Conservation (phyloP, 1,140 invertebrate genomes). For the Euwallacea similis region DNA sequence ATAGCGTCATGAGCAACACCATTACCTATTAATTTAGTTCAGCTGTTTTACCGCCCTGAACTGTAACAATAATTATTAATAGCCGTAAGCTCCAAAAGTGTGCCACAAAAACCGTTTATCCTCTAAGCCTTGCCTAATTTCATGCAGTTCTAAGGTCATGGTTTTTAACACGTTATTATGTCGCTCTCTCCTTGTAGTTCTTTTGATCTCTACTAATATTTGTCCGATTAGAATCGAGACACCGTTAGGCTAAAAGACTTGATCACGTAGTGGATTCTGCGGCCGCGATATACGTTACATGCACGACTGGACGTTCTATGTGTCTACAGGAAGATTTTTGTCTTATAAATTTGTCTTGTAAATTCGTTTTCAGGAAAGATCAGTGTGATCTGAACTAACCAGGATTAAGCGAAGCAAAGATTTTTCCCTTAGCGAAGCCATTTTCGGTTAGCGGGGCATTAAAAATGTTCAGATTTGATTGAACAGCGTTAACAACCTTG, state of each 20-base stretch:
- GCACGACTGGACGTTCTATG: neutral
- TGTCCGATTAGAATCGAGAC: conserved; percentile 7
- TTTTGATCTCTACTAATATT: conserved; percentile 8
- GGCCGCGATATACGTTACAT: conserved; percentile 3
- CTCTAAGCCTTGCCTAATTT: neutral
- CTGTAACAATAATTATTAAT: neutral
- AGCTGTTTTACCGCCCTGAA: too few species aligned
- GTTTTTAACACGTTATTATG: conserved; percentile 2
- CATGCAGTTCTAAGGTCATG: conserved; percentile 12
- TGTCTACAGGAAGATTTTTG: too few species aligned
- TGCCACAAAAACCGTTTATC: neutral
- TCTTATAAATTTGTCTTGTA: too few species aligned
- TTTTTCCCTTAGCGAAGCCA: too few species aligned
- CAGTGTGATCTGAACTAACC: too few species aligned
- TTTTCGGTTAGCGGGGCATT: too few species aligned
- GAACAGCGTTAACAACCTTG: too few species aligned
- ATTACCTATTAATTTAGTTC: too few species aligned
- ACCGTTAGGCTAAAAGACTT: conserved; percentile 1
- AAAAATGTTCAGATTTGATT: too few species aligned
- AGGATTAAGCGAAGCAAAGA: too few species aligned
- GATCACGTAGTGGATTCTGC: conserved; percentile 1
- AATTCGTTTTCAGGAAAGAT: too few species aligned
- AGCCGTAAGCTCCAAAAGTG: neutral
- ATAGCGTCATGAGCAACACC: too few species aligned
- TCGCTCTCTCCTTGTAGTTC: neutral